Base-by-base conservation (phyloP, 2,888 invertebrate genomes). In the Strigamia maritima region DNA sequence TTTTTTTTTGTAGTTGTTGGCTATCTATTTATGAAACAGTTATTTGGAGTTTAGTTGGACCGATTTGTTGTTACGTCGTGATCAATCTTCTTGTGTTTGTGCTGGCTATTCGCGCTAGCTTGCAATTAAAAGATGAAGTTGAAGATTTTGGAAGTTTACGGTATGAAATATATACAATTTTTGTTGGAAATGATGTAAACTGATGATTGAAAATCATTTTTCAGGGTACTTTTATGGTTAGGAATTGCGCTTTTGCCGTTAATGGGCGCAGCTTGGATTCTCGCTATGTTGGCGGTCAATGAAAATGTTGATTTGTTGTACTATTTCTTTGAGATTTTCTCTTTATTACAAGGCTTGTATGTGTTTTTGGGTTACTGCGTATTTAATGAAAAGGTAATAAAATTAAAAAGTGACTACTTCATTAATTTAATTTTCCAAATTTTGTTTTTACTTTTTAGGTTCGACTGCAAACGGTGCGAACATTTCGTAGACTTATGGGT, bases 11-110 rank as follows among this genome's bases (percentile, higher is more conserved):
- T 86, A 97, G 97, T 86, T 98, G 98, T 86, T 98, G 97, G 97
- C 89, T 98, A 81, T 94, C 94, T 10, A 91, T 96, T 65, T 94
- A 95, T 85, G 96, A 97, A 86, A 92, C 93, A 26, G 94, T 97
- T 26, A 93, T 97, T 74, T 98, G 97, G 97, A 94, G 96, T 88
- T 90, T 97, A 83, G 94, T 97, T 82, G 94, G 95, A 2, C 97
- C 98, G 7, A 92, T 96, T 38, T 93, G 91, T 40, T 89, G 91
- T 80, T 90, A 93, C 84, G 93, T 94, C 0, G 86, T 91, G 35
- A 76, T 84, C 35, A 95, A 94, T 84, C 88, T 97, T 4, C 88
- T 92, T 35, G 92, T 94, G 81, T 90, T 97, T 19, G 90, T 94
- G 16, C 90, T 95, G 81, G 95, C 95, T 40, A 91, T 97, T 3